Evolutionary conservation across 2,888 invertebrate genomes (phyloP).

Genomic region (Parnassius orleans): DNA sequence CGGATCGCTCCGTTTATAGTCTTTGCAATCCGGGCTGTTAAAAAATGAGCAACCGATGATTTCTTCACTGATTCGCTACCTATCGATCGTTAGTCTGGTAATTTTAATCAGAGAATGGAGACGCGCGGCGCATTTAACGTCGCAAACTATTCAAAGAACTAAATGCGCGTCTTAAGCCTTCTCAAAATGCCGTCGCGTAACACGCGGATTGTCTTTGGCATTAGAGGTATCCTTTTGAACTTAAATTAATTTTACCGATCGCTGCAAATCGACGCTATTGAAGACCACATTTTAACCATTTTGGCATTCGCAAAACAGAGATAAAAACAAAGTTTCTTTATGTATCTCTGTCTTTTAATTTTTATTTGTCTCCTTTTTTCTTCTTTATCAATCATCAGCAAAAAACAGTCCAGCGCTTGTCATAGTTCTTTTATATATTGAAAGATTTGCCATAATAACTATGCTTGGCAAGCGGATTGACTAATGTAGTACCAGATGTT

Average conservation of each 20-base stretch:
- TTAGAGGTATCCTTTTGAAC: constrained; percentile 34
- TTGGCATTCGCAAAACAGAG: no score
- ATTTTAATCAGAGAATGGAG: constrained; percentile 47
- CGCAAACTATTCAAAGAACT: constrained; percentile 48
- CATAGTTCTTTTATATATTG: no score
- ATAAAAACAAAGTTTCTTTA: no score
- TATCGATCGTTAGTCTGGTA: constrained; percentile 56
- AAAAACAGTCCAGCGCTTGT: no score
- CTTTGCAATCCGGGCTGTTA: constrained; percentile 71
- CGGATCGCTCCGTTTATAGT: constrained; percentile 72
- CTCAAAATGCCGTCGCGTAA: constrained; percentile 63
- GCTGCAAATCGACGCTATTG: constrained; percentile 9
- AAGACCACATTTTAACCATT: background rate
- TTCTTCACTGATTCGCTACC: constrained; percentile 60
- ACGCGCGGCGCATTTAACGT: constrained; percentile 51
- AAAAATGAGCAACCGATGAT: constrained; percentile 70
- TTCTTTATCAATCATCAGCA: no score
- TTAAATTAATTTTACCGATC: constrained; percentile 3
- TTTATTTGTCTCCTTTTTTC: no score
- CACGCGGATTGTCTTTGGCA: constrained; percentile 47
- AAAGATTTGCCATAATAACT: no score
- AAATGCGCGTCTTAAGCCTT: constrained; percentile 42
- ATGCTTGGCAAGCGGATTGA: no score
- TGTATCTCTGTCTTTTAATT: no score
- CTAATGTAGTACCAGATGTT: no score